These are phyloP conservation scores for Coluber constrictor DNA, from an alignment of 2,797 vertebrate species.

Conservation along the genomic window DNA sequence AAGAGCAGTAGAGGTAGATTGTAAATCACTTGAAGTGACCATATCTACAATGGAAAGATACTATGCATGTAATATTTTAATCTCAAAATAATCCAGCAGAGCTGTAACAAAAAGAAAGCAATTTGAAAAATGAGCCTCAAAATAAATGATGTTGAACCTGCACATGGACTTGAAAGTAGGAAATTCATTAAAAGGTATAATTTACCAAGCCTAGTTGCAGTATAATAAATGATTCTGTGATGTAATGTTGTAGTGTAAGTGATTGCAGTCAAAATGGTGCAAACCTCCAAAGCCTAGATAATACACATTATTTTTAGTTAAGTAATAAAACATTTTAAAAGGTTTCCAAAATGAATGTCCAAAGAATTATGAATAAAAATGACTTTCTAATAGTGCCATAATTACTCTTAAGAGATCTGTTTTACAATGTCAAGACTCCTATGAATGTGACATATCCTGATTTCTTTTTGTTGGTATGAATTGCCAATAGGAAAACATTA, in stretches of 20 bases:
- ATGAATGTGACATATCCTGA: not conserved
- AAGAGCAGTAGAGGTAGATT: slow-evolving; percentile 6
- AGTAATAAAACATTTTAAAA: slow-evolving; percentile 40
- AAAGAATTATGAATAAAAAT: slow-evolving; percentile 53
- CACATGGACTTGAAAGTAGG: slow-evolving; percentile 9
- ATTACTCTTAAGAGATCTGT: not conserved
- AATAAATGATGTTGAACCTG: slow-evolving; percentile 19
- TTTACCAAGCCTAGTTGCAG: slow-evolving; percentile 27
- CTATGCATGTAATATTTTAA: slow-evolving; percentile 13
- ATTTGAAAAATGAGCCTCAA: slow-evolving; percentile 23
- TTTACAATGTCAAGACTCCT: slow-evolving; percentile 34
- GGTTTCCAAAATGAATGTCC: slow-evolving; percentile 28
- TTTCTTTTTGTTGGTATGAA: not conserved
- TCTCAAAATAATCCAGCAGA: slow-evolving; percentile 17
- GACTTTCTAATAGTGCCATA: slow-evolving; percentile 55
- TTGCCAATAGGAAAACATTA: not conserved
- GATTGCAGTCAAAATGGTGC: slow-evolving; percentile 35
- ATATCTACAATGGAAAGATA: slow-evolving; percentile 8
- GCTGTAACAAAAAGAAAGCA: slow-evolving; percentile 22
- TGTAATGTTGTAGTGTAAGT: slow-evolving; percentile 35
- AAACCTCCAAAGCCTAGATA: slow-evolving; percentile 42
- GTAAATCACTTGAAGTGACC: slow-evolving; percentile 21
- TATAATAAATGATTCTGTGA: slow-evolving; percentile 49
- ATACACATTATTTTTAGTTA: slow-evolving; percentile 56
- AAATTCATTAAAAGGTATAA: slow-evolving; percentile 42